These are phyloP conservation scores for Halichondria panicea DNA, from an alignment of 37 sponge, comb jelly and placozoan genomes.

Conservation along the genomic window DNA sequence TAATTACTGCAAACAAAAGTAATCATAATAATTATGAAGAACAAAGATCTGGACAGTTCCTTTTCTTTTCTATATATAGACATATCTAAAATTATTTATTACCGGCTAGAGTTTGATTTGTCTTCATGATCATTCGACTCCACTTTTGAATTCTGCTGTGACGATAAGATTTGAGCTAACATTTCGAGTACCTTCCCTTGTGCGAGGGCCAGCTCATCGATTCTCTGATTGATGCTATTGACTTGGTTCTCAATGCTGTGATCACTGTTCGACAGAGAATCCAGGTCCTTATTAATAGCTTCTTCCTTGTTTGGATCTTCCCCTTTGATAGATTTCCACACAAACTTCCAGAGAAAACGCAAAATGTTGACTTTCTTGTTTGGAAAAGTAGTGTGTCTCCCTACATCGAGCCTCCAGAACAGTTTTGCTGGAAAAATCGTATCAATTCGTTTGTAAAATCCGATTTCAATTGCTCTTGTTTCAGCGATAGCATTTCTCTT, in stretches of 20 bases:
- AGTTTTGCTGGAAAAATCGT: conserved; percentile 19
- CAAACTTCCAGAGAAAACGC: conserved; percentile 12
- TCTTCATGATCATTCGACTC: no score
- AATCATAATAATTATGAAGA: not conserved
- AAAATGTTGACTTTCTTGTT: conserved; percentile 18
- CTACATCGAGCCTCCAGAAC: not conserved
- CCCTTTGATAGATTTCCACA: conserved; percentile 43
- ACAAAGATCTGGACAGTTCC: no score
- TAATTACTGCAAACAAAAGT: not conserved
- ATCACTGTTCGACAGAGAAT: not conserved
- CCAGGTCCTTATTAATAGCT: not conserved
- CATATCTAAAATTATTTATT: no score
- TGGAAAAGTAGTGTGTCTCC: conserved; percentile 19
- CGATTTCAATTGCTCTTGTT: conserved; percentile 33
- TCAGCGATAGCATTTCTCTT: conserved; percentile 60
- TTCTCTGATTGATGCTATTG: conserved; percentile 8
- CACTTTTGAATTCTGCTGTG: no score
- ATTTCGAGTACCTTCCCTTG: conserved; percentile 1
- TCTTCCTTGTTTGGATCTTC: conserved; percentile 7
- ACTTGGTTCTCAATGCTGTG: not conserved
- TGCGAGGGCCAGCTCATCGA: conserved; percentile 8
- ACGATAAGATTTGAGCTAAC: not conserved
- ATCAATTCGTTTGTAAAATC: conserved; percentile 38
- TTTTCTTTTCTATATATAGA: no score
- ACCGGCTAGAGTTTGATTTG: no score